Evolutionary conservation across 2,888 invertebrate species (phyloP).

Genomic region (Leuctra nigra): DNA sequence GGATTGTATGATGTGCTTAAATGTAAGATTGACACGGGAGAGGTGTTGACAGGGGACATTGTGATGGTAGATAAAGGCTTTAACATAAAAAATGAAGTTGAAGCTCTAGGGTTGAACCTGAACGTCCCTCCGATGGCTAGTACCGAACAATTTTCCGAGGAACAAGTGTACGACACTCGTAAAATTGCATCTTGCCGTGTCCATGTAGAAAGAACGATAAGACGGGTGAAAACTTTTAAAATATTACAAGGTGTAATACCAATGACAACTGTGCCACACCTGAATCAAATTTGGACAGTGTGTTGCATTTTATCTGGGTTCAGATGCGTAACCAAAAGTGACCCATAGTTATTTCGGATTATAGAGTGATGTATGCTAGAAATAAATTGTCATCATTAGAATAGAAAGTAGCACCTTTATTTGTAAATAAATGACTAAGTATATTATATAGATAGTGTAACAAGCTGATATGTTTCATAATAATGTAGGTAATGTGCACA

Average conservation of each 20-base stretch:
- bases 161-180: not conserved
- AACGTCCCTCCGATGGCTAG: slow-evolving; percentile 13
- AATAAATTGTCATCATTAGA: too few relatives aligned
- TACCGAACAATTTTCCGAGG: slow-evolving; percentile 1
- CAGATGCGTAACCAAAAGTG: not conserved
- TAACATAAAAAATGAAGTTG: slow-evolving; percentile 6
- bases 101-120: not conserved
- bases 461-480: too few relatives aligned
- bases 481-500: too few relatives aligned
- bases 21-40: not conserved
- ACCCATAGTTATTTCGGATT: too few relatives aligned
- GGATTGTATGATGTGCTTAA: slow-evolving; percentile 11
- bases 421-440: too few relatives aligned
- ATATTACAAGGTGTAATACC: not conserved
- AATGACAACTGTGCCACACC: not conserved
- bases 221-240: not conserved
- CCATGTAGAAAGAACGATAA: not conserved
- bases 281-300: not conserved
- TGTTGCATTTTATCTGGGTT: not conserved
- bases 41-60: slow-evolving; percentile 4
- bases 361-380: too few relatives aligned
- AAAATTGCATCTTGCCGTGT: slow-evolving; percentile 2
- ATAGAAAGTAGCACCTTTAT: too few relatives aligned
- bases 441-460: too few relatives aligned
- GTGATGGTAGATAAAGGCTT: slow-evolving; percentile 15